Evolutionary conservation across 2,797 vertebrate species (phyloP).

Genomic region (Enteromius argenteus): DNA sequence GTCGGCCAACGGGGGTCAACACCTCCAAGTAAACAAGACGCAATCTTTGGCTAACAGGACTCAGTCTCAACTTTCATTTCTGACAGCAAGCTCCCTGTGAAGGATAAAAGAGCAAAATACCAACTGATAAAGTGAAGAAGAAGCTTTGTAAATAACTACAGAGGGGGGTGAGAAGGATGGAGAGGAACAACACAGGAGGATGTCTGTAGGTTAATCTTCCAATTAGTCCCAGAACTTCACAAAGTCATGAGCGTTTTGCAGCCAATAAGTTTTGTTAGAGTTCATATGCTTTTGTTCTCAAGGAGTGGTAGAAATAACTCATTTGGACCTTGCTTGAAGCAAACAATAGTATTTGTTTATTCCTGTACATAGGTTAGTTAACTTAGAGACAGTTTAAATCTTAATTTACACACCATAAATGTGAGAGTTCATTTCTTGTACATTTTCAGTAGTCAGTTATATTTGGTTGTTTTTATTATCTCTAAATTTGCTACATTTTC

Average conservation of each 20-base stretch:
- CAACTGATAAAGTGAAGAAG: slow-evolving; percentile 27
- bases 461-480: background rate
- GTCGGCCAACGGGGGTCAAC: slow-evolving; percentile 53
- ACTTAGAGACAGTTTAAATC: background rate
- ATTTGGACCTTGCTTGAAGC: background rate
- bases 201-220: slow-evolving; percentile 43
- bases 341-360: background rate
- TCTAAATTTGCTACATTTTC: slow-evolving; percentile 2
- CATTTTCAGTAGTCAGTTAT: background rate
- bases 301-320: background rate
- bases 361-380: background rate
- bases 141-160: slow-evolving; percentile 28
- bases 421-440: background rate
- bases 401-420: background rate
- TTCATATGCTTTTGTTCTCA: background rate
- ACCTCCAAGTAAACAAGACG: slow-evolving; percentile 53
- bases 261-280: background rate
- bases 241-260: slow-evolving; percentile 23
- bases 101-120: slow-evolving; percentile 42
- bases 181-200: background rate
- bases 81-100: slow-evolving; percentile 15
- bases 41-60: slow-evolving; percentile 49
- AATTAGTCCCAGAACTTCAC: slow-evolving; percentile 6
- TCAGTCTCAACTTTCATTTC: slow-evolving; percentile 47
- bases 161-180: background rate